Evolutionary conservation across 2,888 invertebrate genomes (phyloP), one percentile per base, ranked within the genome.

Genomic region (Metallyticus violacea): DNA sequence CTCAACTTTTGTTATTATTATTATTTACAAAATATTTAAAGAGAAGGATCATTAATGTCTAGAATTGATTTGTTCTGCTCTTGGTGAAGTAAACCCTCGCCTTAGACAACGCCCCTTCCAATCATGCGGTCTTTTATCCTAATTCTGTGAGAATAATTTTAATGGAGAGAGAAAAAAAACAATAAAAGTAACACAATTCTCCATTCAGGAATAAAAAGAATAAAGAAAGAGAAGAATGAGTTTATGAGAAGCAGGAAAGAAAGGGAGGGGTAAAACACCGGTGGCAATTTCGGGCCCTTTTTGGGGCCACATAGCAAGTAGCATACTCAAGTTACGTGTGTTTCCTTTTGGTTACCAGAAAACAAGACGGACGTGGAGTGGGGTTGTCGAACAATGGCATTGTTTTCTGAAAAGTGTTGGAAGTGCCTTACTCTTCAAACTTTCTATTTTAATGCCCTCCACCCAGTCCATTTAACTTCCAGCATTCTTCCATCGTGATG

Each of bases 361-460:
- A n/a, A n/a, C n/a, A 40, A 40, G 40, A 40, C 9, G 40, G 40
- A 15, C 2, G 15, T 9, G 40, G 40, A 5, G 40, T 40, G 40
- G 40, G 40, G 15, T 15, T 77, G 83, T 77, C 77, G 83, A 83
- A 83, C 83, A 83, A 83, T 83, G 83, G 27, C 83, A 83, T 83
- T 83, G 83, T 83, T 83, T 62, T 83, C 83, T 83, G 83, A 83
- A 83, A 83, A 83, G 83, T 83, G 77, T 83, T 83, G 82, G 77
- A 77, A 77, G 76, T 83, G 77, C 76, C 76, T 77, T 29, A 83
- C 77, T 83, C 77, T 77, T 77, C 77, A 77, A 77, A 83, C 77
- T 77, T 83, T 83, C 77, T 77, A 62, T 83, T 79, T 83, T 83
- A 83, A 83, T 83, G 27, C 77, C 83, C 76, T 77, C 83, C 83